These are phyloP conservation scores for Dasyurus viverrinus DNA, from an alignment of 2,113 vertebrate species.

Conservation along the genomic window DNA sequence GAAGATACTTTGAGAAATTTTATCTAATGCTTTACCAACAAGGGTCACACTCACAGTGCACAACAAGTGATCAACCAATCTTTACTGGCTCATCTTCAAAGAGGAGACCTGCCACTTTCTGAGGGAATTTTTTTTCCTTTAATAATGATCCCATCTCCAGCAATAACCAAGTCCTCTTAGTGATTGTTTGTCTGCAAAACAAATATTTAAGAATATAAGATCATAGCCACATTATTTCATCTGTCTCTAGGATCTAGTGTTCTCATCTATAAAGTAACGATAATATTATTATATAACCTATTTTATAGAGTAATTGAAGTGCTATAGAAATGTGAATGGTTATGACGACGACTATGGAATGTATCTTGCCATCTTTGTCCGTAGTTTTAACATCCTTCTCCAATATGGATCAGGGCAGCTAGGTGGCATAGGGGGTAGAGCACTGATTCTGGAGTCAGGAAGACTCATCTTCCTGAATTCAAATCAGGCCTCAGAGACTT, in stretches of 20 bases:
- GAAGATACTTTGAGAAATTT: neutral
- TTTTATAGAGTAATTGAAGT: neutral
- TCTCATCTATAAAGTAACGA: neutral
- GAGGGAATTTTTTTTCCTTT: neutral
- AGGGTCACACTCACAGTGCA: neutral
- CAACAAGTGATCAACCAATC: neutral
- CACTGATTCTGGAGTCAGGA: too few relatives aligned
- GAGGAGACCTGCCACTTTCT: neutral
- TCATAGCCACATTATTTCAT: neutral
- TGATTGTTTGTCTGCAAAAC: neutral
- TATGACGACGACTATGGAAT: neutral
- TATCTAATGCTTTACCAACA: neutral
- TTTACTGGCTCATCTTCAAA: neutral
- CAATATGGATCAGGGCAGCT: too few relatives aligned
- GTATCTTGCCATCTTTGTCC: too few relatives aligned
- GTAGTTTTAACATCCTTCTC: too few relatives aligned
- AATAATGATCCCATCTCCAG: neutral
- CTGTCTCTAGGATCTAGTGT: neutral
- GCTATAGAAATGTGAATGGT: neutral
- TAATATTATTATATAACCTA: neutral
- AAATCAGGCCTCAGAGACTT: too few relatives aligned
- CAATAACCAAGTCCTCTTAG: neutral
- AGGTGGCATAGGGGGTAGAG: too few relatives aligned
- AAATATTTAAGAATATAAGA: neutral
- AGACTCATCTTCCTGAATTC: too few relatives aligned